A percentile compares a stretch with the other conserved stretches of the same genome.
These are phyloP conservation scores for Anableps anableps DNA, from an alignment of 2,797 vertebrate genomes.

Conservation along the genomic window DNA sequence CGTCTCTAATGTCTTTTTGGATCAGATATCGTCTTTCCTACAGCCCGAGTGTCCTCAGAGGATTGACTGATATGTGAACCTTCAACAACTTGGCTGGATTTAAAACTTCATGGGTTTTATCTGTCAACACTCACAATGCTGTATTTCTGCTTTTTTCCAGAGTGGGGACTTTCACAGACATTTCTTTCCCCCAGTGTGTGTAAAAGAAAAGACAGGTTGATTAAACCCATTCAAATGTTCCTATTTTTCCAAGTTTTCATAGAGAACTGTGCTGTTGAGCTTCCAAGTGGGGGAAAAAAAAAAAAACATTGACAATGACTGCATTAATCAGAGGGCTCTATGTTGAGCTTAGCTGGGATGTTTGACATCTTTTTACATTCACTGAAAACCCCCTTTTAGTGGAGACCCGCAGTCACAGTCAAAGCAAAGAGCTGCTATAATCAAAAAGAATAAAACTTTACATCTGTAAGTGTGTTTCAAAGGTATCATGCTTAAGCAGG, in stretches of 20 bases:
- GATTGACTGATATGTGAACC: conserved; percentile 19
- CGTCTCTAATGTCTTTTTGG: conserved; percentile 44
- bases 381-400: conserved; percentile 8
- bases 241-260: conserved; percentile 29
- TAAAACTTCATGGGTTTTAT: conserved; percentile 37
- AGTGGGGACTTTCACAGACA: conserved; percentile 48
- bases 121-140: conserved; percentile 39
- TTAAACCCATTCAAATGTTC: conserved; percentile 43
- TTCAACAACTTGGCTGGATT: conserved; percentile 44
- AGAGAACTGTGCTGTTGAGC: conserved; percentile 27
- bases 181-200: conserved; percentile 42
- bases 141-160: conserved; percentile 17
- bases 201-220: conserved; percentile 62
- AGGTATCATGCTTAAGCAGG: not conserved
- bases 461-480: not conserved
- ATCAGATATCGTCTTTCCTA: conserved; percentile 39
- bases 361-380: conserved; percentile 11
- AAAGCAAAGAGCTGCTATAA: not conserved
- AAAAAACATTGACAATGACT: conserved; percentile 21
- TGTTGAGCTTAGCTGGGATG: not conserved
- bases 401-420: not conserved
- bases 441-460: not conserved
- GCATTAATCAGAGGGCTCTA: conserved; percentile 36
- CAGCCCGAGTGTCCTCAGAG: conserved; percentile 33
- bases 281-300: not conserved